Evolutionary conservation across 2,888 invertebrate genomes (phyloP).

Genomic region (Tupiocoris notatus): DNA sequence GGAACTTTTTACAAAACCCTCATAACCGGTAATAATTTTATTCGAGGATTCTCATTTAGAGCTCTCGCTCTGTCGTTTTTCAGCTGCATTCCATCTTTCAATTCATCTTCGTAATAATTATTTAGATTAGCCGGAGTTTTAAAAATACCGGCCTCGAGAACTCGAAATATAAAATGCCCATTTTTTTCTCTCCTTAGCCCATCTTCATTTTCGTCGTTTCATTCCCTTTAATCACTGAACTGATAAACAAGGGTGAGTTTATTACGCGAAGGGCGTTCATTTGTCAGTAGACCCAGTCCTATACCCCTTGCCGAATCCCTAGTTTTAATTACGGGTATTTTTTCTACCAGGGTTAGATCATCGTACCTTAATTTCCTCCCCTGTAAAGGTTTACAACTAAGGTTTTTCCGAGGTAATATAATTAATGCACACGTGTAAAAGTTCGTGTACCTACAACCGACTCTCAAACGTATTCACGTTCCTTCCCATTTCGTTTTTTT

Average conservation of each 20-base stretch:
- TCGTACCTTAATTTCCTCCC: background rate
- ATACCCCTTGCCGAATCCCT: background rate
- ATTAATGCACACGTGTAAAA: background rate
- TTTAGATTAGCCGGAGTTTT: background rate
- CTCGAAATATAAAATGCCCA: background rate
- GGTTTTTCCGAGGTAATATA: background rate
- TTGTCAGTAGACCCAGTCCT: background rate
- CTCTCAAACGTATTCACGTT: too few species aligned
- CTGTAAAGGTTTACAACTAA: background rate
- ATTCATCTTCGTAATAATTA: background rate
- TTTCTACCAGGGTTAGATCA: background rate
- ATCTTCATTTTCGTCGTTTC: background rate
- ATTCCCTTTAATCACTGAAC: too few species aligned
- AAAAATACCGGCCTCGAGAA: background rate
- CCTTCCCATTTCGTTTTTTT: too few species aligned
- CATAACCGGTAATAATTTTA: background rate
- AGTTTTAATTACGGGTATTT: background rate
- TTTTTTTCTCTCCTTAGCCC: too few species aligned
- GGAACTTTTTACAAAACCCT: background rate
- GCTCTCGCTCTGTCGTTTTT: background rate
- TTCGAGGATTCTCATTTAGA: background rate
- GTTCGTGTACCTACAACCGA: too few species aligned
- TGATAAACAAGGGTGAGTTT: background rate
- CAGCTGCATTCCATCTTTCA: background rate
- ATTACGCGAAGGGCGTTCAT: background rate